Conservation (phyloP, 30 jellyfish, hydroid and myxozoan genomes). For the Clytia hemisphaerica region DNA sequence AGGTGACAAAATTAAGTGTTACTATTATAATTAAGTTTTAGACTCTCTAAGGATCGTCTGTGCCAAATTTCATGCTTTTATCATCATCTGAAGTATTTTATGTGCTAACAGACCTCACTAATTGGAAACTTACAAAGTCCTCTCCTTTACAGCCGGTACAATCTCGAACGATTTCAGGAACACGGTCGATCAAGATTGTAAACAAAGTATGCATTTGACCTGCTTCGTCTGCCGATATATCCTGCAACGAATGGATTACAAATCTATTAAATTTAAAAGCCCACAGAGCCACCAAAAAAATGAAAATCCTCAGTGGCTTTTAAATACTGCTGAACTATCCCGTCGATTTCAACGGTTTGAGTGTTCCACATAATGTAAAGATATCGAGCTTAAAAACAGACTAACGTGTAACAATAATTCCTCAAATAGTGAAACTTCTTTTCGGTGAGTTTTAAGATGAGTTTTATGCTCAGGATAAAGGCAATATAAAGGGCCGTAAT, state of each 20-base stretch:
- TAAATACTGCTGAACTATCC: background rate
- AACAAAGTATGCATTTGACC: slow-evolving; percentile 59
- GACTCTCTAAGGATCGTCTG: no score
- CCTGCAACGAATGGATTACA: slow-evolving; percentile 8
- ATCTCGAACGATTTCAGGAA: slow-evolving; percentile 33
- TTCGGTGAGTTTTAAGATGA: no score
- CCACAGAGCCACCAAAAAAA: background rate
- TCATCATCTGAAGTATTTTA: no score
- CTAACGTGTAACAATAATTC: no score
- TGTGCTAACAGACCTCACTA: background rate
- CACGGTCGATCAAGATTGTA: slow-evolving; percentile 43
- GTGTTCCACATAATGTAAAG: no score
- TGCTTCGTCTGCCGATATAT: slow-evolving; percentile 62
- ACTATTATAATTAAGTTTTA: no score
- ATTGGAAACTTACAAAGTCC: background rate
- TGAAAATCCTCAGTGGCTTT: background rate
- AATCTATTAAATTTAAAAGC: background rate
- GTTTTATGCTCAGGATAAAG: no score
- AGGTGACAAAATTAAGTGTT: no score
- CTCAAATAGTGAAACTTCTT: no score
- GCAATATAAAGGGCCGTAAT: no score
- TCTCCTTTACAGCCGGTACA: slow-evolving; percentile 1
- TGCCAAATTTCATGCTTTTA: no score
- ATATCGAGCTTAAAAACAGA: no score
- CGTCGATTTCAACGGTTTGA: background rate